Base-by-base conservation (phyloP, 2,888 invertebrate genomes). In the Drosophila falleni region DNA sequence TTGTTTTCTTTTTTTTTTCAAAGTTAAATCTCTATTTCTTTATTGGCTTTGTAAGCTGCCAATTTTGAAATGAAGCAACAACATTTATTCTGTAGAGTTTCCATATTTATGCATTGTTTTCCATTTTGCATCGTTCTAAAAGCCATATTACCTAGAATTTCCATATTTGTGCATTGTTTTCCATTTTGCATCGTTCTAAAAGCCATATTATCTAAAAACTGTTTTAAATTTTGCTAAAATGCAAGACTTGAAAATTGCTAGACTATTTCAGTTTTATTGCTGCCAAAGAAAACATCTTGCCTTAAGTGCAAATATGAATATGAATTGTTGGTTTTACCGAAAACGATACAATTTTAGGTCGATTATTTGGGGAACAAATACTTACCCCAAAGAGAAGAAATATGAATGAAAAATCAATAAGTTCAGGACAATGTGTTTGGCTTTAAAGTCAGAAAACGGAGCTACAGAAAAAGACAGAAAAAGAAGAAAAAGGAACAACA, bases 351-450 rank as follows among this genome's bases (percentile, higher is more conserved):
- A 31, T 59, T 61, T 42, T 47, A 0, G 35, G 0, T 37, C 35
- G 16, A 62, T 56, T n/a, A 54, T 56, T 31, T 33, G 15, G 5
- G 50, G 16, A 42, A 46, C 26, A 26, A 11, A 31, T n/a, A 42
- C 33, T 42, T 26, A 31, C 37, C 11, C 1, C 15, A 16, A 29
- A 33, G n/a, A 47, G 23, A 3, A 19, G 26, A 13, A 29, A 39
- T 44, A n/a, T 9, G 29, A 9, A 37, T 39, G 49, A 41, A 64
- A 76, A 76, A 76, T 76, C 76, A 74, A 76, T 76, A 76, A 62
- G 29, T 35, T 46, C 10, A 49, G 74, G 50, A 69, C 78, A 69
- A 55, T 59, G 23, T 50, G 42, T 37, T 51, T 59, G 51, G 70
- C 59, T 73, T 74, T 70, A 77, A 77, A 77, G 74, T 74, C 54